Base-by-base conservation (phyloP, 2,113 vertebrate genomes). In the Lagopus muta region DNA sequence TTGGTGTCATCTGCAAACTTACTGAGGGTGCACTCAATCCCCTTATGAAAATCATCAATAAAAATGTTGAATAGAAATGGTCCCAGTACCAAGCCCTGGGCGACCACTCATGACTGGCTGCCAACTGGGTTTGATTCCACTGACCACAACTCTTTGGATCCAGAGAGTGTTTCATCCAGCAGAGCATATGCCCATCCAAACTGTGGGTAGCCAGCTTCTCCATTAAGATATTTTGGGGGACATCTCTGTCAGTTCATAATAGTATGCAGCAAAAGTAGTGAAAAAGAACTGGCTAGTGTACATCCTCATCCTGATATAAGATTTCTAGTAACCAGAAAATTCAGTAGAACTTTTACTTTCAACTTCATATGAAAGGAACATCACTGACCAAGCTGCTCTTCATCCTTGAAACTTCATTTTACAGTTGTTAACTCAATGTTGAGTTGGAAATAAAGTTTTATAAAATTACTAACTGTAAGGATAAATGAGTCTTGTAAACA, bases 401-500 rank as follows among this genome's bases (percentile, higher is more conserved):
- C 92, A 83, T 89, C 91, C 88, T 28, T 45, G 83, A 86, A 95
- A 89, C 86, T 89, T 62, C 40, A n/a, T 78, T 96, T 91, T 95
- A 84, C 89, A 91, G 88, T 82, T 94, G 50, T 92, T 88, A 94
- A 79, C 80, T 95, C 92, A 74, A 78, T 78, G 92, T 88, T 94
- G 70, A 95, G 93, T 96, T 93, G 52, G 81, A 92, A 97, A 93
- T 36, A 86, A 36, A 69, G 54, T 75, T 95, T 96, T 97, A 91
- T 96, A 92, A 88, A 97, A 97, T 97, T 97, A 97, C 89, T 14
- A 13, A 84, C 73, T 95, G 81, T 94, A 92, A 90, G 96, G 94
- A 82, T 91, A 97, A 91, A 93, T 93, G 90, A 95, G 89, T 84
- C 93, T 96, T 77, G 94, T 95, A 97, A 97, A 97, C 80, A 54